phyloP scores from a whole-genome alignment of 2,797 vertebrate species.

The Balearica regulorum region DNA sequence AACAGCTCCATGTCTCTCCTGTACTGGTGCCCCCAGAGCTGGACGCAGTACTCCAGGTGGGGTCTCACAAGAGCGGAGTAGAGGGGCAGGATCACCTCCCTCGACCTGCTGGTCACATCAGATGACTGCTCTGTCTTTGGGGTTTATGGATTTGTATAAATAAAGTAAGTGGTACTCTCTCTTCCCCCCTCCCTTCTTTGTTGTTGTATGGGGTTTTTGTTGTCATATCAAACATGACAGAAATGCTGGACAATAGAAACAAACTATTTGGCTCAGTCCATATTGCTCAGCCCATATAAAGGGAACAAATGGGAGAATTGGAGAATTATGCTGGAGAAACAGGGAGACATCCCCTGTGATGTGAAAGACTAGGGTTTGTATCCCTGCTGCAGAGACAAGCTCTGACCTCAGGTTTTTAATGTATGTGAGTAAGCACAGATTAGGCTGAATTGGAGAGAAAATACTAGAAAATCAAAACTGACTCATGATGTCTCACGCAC shows the following conservation, averaged over 20 bases:
- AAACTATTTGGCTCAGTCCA: not conserved
- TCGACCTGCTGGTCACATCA: not conserved
- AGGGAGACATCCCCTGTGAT: not conserved
- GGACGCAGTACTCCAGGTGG: no score
- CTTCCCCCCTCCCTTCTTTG: rapidly evolving
- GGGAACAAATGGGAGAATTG: not conserved
- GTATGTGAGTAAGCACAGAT: not conserved
- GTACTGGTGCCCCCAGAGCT: no score
- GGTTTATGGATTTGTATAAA: not conserved
- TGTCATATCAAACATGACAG: not conserved
- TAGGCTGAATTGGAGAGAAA: not conserved
- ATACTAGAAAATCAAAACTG: not conserved
- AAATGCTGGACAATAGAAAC: not conserved
- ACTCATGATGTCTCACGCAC: not conserved
- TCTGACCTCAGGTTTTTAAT: not conserved
- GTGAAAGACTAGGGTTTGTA: not conserved
- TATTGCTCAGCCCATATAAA: not conserved
- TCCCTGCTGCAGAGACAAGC: not conserved
- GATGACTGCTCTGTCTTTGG: not conserved
- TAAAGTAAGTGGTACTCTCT: not conserved
- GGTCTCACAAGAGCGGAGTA: no score
- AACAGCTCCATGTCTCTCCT: no score
- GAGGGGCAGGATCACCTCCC: no score
- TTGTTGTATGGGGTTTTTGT: rapidly evolving
- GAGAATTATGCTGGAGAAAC: not conserved